Conservation (phyloP, 2,113 vertebrate species). For the Aegithalos caudatus region DNA sequence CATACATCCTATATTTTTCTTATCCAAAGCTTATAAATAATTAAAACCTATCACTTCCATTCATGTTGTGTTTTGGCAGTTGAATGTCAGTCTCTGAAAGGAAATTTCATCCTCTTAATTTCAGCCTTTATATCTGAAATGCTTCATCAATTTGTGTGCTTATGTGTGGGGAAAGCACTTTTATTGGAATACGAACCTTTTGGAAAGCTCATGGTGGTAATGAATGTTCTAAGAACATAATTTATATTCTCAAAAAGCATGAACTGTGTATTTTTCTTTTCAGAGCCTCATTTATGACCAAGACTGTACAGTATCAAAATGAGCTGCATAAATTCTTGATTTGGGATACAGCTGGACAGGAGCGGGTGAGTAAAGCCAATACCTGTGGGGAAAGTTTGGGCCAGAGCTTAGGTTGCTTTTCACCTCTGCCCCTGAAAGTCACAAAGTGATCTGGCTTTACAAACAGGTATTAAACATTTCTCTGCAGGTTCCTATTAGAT, state of each 20-base stretch:
- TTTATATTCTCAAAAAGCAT: not conserved
- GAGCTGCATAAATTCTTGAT: constrained; percentile 97
- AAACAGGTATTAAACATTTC: not conserved
- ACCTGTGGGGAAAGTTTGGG: not conserved
- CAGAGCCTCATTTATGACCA: constrained; percentile 98
- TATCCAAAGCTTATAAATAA: not conserved
- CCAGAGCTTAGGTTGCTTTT: not conserved
- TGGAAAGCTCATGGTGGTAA: not conserved
- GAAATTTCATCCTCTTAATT: not conserved
- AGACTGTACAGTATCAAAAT: constrained; percentile 95
- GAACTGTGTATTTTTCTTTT: constrained; percentile 10
- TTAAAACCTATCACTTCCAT: not conserved
- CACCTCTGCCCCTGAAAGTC: not conserved
- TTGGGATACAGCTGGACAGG: constrained; percentile 96
- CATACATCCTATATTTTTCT: not conserved
- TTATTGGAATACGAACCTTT: not conserved
- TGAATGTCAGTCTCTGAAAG: not conserved
- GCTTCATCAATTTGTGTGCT: not conserved
- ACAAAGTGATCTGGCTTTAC: not conserved
- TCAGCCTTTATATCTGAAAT: not conserved
- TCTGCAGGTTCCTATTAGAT: not conserved
- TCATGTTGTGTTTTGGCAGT: not conserved
- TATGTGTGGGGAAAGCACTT: not conserved
- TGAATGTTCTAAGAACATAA: not conserved
- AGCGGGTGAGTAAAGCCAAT: constrained; percentile 80